These are phyloP conservation scores for Meleagris gallopavo DNA, from an alignment of 2,113 vertebrate genomes.

Conservation along the genomic window DNA sequence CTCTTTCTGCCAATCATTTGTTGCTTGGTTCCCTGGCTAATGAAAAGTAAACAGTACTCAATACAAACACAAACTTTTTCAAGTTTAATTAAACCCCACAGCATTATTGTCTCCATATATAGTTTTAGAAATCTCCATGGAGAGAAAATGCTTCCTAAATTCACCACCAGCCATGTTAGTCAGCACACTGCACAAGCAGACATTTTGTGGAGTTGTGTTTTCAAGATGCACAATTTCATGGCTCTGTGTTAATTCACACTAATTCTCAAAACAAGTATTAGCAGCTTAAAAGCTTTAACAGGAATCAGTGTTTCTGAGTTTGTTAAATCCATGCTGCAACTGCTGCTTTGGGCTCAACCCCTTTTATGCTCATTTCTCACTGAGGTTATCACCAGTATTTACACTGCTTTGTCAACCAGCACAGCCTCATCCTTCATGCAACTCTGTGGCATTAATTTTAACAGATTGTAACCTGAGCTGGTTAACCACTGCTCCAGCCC, in stretches of 20 bases:
- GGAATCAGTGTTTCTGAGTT: neutral
- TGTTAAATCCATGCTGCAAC: neutral
- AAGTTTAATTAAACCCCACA: neutral
- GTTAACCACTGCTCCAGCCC: neutral
- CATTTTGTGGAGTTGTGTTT: neutral
- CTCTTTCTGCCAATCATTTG: neutral
- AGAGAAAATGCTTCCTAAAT: neutral
- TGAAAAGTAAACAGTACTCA: neutral
- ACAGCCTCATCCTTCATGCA: constrained; percentile 46
- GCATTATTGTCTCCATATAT: neutral
- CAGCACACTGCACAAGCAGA: neutral
- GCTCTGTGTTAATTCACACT: neutral
- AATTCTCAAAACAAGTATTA: neutral
- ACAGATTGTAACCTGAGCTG: constrained; percentile 55
- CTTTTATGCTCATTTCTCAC: neutral
- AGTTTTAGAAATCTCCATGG: neutral
- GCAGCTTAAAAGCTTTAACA: neutral
- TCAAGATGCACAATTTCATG: neutral
- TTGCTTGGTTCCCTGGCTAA: neutral
- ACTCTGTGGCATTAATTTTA: constrained; percentile 62
- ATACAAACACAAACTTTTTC: neutral
- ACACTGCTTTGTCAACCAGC: neutral
- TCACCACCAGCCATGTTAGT: neutral
- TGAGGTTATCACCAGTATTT: neutral
- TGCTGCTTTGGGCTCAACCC: neutral